Evolutionary conservation across 1,140 invertebrate genomes (phyloP).

Genomic region (Telenomus remus): DNA sequence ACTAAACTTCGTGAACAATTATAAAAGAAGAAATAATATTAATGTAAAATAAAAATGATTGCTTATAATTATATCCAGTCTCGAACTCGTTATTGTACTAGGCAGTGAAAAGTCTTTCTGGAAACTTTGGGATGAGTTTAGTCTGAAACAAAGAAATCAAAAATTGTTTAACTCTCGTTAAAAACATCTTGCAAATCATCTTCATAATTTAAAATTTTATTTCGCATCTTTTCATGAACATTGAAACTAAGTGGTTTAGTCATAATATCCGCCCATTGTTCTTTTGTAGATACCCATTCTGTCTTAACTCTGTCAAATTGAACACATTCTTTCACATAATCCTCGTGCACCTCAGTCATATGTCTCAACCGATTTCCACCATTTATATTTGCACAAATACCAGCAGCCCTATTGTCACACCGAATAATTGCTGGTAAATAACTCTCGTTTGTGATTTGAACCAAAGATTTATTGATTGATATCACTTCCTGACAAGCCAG

Average conservation of each 20-base stretch:
- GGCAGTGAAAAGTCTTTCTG: too few species aligned
- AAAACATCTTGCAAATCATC: not conserved
- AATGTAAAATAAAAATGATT: too few species aligned
- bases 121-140: too few species aligned
- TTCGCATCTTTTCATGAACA: not conserved
- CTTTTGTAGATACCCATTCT: conserved; percentile 3
- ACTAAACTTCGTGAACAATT: too few species aligned
- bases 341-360: not conserved
- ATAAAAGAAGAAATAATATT: too few species aligned
- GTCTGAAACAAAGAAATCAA: too few species aligned
- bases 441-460: not conserved
- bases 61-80: too few species aligned
- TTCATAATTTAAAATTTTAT: conserved; percentile 10
- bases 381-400: not conserved
- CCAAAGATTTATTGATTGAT: not conserved
- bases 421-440: not conserved
- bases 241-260: not conserved
- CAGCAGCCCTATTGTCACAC: conserved; percentile 1
- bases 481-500: conserved; percentile 2
- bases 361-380: conserved; percentile 1
- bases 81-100: too few species aligned
- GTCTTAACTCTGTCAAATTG: not conserved
- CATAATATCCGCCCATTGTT: conserved; percentile 5
- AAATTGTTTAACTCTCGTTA: too few species aligned
- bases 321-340: conserved; percentile 4